Evolutionary conservation across 2,113 vertebrate genomes (phyloP).

Genomic region (Colaptes auratus): DNA sequence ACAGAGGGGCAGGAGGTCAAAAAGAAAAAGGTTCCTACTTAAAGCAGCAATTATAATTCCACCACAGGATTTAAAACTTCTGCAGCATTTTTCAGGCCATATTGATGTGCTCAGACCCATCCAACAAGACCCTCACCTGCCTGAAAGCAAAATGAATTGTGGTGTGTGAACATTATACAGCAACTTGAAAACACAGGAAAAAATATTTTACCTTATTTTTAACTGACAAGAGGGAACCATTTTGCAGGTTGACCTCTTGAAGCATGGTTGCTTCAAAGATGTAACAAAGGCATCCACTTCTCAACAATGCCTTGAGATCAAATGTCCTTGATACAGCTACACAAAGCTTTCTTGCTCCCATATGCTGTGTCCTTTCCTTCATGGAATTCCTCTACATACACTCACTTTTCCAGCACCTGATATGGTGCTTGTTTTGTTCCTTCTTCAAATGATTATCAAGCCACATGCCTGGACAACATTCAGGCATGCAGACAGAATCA

Average conservation of each 20-base stretch:
- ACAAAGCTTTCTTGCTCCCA: not conserved
- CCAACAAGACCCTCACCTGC: not conserved
- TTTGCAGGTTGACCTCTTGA: not conserved
- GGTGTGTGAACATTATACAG: not conserved
- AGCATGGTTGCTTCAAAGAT: not conserved
- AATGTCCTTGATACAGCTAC: not conserved
- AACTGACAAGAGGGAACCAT: not conserved
- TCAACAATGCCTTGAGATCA: not conserved
- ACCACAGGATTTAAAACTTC: not conserved
- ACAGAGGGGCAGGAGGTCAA: slow-evolving; percentile 15
- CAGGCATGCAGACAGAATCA: not conserved
- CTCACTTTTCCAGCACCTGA: not conserved
- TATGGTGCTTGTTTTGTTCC: not conserved
- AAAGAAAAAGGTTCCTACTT: not conserved
- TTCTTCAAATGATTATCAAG: not conserved
- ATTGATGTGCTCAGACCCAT: not conserved
- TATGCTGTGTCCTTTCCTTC: not conserved
- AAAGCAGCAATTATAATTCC: not conserved
- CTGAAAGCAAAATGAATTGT: not conserved
- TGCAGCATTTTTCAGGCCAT: not conserved
- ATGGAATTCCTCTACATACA: not conserved
- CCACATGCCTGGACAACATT: not conserved
- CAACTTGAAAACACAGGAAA: not conserved
- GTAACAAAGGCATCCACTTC: not conserved
- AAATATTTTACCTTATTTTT: not conserved